phyloP scores from a whole-genome alignment of 53 echinoderm and acorn worm species.

The Patiria pectinifera region DNA sequence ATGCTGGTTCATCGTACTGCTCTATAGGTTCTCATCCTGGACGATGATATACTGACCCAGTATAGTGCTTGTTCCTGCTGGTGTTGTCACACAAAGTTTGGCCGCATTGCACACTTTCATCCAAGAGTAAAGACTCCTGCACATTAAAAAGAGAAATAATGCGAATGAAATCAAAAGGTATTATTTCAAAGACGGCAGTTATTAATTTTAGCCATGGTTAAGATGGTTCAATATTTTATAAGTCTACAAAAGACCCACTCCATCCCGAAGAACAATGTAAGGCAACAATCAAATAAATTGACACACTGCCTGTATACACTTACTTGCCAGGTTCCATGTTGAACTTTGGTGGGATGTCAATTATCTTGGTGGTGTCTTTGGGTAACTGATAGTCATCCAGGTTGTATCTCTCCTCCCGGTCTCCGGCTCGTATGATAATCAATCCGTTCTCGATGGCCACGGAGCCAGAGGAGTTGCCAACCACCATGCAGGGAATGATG shows the following conservation, averaged over 20 bases:
- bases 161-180: not conserved
- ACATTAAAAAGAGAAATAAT: not conserved
- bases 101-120: not conserved
- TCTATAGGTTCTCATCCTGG: not conserved
- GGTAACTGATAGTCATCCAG: conserved; percentile 32
- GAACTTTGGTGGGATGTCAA: not conserved
- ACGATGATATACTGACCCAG: not conserved
- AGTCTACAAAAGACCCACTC: not conserved
- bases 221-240: too few species aligned
- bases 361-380: not conserved
- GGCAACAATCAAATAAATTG: not conserved
- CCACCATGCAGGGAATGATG: conserved; percentile 61
- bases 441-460: conserved; percentile 45
- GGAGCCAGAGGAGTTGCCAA: conserved; percentile 54
- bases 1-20: too few species aligned
- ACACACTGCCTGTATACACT: not conserved
- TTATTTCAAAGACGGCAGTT: too few species aligned
- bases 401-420: conserved; percentile 19
- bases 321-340: conserved; percentile 71
- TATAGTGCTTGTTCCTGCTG: not conserved
- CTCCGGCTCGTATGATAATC: conserved; percentile 1
- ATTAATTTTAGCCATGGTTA: too few species aligned
- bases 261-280: not conserved
- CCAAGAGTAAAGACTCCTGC: not conserved
- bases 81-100: not conserved